phyloP scores from a whole-genome alignment of 2,888 invertebrate genomes.

The Eugnorisma glareosa region DNA sequence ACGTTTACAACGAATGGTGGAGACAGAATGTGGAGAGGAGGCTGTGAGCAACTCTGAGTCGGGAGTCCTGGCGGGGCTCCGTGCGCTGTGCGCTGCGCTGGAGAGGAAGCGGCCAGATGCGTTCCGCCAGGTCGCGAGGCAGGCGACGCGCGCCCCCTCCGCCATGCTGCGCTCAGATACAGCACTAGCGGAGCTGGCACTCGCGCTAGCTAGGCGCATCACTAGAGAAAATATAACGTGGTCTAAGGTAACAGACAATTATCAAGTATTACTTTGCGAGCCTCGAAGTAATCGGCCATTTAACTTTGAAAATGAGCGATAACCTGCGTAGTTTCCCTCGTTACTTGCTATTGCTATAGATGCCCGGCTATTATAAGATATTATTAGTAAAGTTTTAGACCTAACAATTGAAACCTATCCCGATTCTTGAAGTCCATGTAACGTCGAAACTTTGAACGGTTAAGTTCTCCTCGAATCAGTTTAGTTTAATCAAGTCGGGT shows the following conservation, averaged over 20 bases:
- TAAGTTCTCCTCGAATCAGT: slow-evolving; percentile 20
- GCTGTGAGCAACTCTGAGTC: slow-evolving; percentile 87
- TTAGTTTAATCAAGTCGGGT: slow-evolving; percentile 30
- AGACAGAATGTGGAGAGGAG: slow-evolving; percentile 90
- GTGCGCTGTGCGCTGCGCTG: slow-evolving; percentile 92
- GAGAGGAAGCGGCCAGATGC: slow-evolving; percentile 95
- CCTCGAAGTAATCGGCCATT: neutral
- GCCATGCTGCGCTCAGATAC: slow-evolving; percentile 91
- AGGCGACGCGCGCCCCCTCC: slow-evolving; percentile 92
- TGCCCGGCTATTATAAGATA: neutral
- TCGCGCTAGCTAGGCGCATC: slow-evolving; percentile 93
- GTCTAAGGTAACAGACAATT: slow-evolving; percentile 92
- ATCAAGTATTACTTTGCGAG: neutral
- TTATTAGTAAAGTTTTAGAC: slow-evolving; percentile 31
- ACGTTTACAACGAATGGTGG: slow-evolving; percentile 86
- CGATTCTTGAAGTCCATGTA: slow-evolving; percentile 2
- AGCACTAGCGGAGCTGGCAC: slow-evolving; percentile 91
- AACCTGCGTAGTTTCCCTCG: neutral
- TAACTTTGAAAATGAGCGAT: slow-evolving; percentile 30
- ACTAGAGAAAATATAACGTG: slow-evolving; percentile 94
- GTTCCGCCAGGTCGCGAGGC: slow-evolving; percentile 93
- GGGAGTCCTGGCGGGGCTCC: slow-evolving; percentile 84
- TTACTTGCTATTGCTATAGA: slow-evolving; percentile 7
- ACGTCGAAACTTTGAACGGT: slow-evolving; percentile 22
- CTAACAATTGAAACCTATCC: slow-evolving; percentile 22